These are phyloP conservation scores for Cheilosia grossa DNA, from an alignment of 2,888 invertebrate genomes.

Conservation along the genomic window DNA sequence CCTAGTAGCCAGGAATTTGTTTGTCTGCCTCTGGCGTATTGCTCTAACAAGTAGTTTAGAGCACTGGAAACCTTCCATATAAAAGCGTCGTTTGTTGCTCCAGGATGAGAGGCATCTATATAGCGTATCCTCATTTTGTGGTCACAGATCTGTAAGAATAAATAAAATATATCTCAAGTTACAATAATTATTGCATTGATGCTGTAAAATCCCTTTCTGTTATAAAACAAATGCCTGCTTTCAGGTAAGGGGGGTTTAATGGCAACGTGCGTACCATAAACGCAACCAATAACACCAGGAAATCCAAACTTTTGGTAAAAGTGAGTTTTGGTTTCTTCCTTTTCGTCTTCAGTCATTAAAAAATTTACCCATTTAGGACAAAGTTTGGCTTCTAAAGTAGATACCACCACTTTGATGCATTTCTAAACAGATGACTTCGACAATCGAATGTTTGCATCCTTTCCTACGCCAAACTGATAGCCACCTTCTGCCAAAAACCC, in stretches of 20 bases:
- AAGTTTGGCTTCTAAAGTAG: neutral
- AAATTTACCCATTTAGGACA: constrained; percentile 23
- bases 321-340: constrained; percentile 2
- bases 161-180: neutral
- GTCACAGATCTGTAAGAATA: neutral
- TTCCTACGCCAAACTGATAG: constrained; percentile 22
- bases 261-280: constrained; percentile 28
- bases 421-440: constrained; percentile 23
- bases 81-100: neutral
- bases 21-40: neutral
- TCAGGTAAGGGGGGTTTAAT: constrained; percentile 12
- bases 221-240: neutral
- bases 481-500: constrained; percentile 16
- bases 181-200: constrained; percentile 17
- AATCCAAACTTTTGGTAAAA: constrained; percentile 38
- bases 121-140: neutral
- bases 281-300: constrained; percentile 28
- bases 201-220: constrained; percentile 23
- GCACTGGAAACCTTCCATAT: neutral
- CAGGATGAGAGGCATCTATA: neutral
- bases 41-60: neutral
- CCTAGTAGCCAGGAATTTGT: constrained; percentile 10
- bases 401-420: neutral
- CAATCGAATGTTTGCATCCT: neutral
- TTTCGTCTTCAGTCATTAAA: neutral